phyloP scores from a whole-genome alignment of 2,113 vertebrate species.

The Tenebrosternarchus preto region DNA sequence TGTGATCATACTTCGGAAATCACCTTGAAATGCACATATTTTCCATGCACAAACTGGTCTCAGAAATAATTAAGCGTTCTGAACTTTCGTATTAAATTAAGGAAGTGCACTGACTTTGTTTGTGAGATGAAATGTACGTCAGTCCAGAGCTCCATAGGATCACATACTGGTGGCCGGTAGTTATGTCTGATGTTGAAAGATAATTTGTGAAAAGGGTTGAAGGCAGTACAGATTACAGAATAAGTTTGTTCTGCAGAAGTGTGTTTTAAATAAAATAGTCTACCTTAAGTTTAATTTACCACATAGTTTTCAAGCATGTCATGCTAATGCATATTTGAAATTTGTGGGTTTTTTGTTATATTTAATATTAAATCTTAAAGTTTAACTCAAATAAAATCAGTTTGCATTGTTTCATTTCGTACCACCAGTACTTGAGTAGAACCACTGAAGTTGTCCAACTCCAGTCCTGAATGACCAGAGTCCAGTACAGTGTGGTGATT shows the following conservation, averaged over 20 bases:
- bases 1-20: not conserved
- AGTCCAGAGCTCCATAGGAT: not conserved
- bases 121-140: not conserved
- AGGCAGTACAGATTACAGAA: no score
- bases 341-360: not conserved
- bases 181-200: not conserved
- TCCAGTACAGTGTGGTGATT: no score
- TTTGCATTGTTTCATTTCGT: not conserved
- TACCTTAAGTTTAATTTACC: not conserved
- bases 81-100: no score
- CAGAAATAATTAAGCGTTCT: not conserved
- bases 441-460: no score
- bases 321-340: not conserved
- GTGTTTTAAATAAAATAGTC: not conserved
- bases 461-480: no score
- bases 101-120: not conserved
- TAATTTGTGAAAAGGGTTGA: not conserved
- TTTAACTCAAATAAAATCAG: not conserved
- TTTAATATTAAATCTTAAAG: slow-evolving; percentile 15
- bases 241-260: no score
- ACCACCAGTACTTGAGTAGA: no score
- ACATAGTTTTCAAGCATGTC: not conserved
- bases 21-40: slow-evolving; percentile 2
- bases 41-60: not conserved
- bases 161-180: no score